phyloP scores from a whole-genome alignment of 2,113 vertebrate species.

The Pongo pygmaeus region DNA sequence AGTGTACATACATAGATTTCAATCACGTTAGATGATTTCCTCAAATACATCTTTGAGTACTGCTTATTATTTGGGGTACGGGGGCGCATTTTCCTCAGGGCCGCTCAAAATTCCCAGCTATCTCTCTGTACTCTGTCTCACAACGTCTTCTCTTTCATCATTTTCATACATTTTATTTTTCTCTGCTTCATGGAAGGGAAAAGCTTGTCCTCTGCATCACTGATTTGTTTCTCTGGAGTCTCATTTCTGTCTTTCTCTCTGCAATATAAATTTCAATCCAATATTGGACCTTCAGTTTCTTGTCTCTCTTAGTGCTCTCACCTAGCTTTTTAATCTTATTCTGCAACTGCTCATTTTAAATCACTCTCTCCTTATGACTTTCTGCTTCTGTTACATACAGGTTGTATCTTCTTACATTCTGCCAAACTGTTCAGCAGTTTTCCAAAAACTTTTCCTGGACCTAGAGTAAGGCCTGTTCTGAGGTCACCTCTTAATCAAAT shows the following conservation, averaged over 20 bases:
- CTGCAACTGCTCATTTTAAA: neutral
- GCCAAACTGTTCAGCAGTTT: neutral
- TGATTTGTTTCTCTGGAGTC: no score
- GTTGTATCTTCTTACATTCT: neutral
- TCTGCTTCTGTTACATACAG: neutral
- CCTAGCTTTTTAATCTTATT: neutral
- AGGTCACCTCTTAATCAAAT: neutral
- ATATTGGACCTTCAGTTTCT: neutral
- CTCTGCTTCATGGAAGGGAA: neutral
- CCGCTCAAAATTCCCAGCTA: neutral
- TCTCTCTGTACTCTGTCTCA: neutral
- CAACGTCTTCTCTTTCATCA: neutral
- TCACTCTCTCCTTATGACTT: neutral
- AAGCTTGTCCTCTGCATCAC: accelerated
- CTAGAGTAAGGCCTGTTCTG: neutral
- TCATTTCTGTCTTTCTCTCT: neutral
- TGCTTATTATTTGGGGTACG: neutral
- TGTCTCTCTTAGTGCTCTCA: neutral
- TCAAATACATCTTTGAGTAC: neutral
- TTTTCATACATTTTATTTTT: neutral
- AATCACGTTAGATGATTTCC: neutral
- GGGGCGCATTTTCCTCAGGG: neutral
- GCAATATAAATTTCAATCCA: neutral
- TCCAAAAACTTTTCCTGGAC: neutral
- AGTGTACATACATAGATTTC: neutral